Conservation (phyloP, 2,888 invertebrate genomes). For the Catocala nupta region DNA sequence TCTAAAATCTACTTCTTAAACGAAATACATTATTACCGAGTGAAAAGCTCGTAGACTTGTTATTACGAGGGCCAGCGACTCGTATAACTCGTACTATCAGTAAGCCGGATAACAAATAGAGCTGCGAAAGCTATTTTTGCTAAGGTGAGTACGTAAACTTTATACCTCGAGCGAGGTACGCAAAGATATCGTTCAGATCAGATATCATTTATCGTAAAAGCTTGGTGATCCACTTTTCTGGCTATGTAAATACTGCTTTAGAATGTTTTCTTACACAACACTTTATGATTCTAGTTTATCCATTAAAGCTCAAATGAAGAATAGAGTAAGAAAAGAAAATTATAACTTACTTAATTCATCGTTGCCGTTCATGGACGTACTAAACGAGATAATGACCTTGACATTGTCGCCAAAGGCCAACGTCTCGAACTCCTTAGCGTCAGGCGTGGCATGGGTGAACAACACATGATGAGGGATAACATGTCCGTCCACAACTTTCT, state of each 20-base stretch:
- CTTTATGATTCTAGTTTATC: no score
- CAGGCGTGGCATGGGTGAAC: constrained; percentile 94
- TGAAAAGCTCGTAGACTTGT: constrained; percentile 11
- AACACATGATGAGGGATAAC: constrained; percentile 95
- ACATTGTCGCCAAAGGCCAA: constrained; percentile 94
- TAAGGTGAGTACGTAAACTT: constrained; percentile 3
- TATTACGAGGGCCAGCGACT: not conserved
- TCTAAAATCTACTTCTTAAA: not conserved
- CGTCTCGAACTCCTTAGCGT: constrained; percentile 92
- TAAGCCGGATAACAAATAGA: constrained; percentile 8
- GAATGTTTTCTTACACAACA: no score
- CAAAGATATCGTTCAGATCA: constrained; percentile 19
- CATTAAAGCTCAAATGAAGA: no score
- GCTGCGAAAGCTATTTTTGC: not conserved
- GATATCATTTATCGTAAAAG: constrained; percentile 32
- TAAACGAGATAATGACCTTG: constrained; percentile 93
- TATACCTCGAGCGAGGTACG: constrained; percentile 9
- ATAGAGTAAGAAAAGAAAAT: not conserved
- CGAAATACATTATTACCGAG: constrained; percentile 4
- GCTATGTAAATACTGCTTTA: no score
- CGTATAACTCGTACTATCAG: constrained; percentile 6
- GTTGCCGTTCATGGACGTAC: constrained; percentile 90
- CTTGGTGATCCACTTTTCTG: constrained; percentile 4
- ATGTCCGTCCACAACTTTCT: constrained; percentile 95
- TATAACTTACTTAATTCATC: constrained; percentile 88